These are phyloP conservation scores for Epistrophe eligans DNA, from an alignment of 2,888 invertebrate genomes.

Conservation along the genomic window DNA sequence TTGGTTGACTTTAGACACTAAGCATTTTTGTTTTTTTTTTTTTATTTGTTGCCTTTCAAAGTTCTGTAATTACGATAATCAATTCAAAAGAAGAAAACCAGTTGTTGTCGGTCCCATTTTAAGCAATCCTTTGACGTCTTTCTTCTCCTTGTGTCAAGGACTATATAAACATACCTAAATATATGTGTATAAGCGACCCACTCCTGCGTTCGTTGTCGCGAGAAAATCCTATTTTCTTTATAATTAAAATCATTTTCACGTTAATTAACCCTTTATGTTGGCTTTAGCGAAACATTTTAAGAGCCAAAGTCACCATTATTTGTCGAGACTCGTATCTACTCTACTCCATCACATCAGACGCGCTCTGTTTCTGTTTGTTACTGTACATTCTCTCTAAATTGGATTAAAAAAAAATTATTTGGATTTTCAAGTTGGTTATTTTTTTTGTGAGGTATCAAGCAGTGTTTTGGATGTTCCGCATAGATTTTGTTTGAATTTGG, in stretches of 20 bases:
- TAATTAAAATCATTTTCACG: slow-evolving; percentile 79
- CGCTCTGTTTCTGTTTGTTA: neutral
- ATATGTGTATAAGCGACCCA: neutral
- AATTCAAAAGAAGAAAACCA: slow-evolving; percentile 54
- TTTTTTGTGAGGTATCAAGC: no score
- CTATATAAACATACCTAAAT: no score
- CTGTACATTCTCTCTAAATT: neutral
- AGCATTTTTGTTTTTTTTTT: slow-evolving; percentile 5
- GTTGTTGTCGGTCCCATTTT: neutral
- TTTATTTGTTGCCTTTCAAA: slow-evolving; percentile 19
- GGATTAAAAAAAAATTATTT: no score
- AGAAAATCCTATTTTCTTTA: slow-evolving; percentile 78
- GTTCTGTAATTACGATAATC: slow-evolving; percentile 59
- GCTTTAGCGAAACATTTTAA: slow-evolving; percentile 54
- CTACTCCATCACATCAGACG: neutral
- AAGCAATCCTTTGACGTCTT: slow-evolving; percentile 29
- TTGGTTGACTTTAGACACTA: slow-evolving; percentile 9
- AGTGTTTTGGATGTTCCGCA: no score
- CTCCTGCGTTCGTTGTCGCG: slow-evolving; percentile 63
- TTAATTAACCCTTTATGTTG: slow-evolving; percentile 78
- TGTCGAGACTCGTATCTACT: slow-evolving; percentile 13
- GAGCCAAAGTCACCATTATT: slow-evolving; percentile 44
- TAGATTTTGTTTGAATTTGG: no score
- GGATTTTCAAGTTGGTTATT: no score
- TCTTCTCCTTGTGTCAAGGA: slow-evolving; percentile 18